phyloP scores from a whole-genome alignment of 1,140 invertebrate species.

The Drosophila carrolli region DNA sequence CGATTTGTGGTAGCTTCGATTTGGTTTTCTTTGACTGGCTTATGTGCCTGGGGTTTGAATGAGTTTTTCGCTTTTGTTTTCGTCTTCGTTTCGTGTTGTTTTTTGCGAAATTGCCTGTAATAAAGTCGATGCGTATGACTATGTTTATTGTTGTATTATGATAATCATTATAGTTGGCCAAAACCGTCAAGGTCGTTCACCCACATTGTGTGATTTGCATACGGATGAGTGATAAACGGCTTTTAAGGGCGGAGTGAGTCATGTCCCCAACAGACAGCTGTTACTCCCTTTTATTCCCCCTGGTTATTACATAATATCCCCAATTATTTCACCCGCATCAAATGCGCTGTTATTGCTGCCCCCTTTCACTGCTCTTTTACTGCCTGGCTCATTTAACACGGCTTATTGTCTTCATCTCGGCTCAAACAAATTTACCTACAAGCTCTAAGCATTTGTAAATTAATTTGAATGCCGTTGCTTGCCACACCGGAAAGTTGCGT shows the following conservation, averaged over 20 bases:
- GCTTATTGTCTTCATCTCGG: conserved; percentile 51
- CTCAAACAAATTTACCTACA: conserved; percentile 30
- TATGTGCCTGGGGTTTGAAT: conserved; percentile 27
- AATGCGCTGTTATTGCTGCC: conserved; percentile 19
- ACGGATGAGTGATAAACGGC: conserved; percentile 1
- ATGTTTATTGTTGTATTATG: conserved; percentile 38
- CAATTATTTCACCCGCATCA: conserved; percentile 58
- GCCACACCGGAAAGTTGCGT: conserved; percentile 32
- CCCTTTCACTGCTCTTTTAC: conserved; percentile 46
- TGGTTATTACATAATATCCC: conserved; percentile 34
- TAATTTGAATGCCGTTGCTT: conserved; percentile 44
- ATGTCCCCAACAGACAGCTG: conserved; percentile 23
- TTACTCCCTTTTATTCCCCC: conserved; percentile 1
- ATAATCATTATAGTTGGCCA: conserved; percentile 64
- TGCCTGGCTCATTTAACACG: conserved; percentile 43
- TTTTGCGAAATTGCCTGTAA: conserved; percentile 68
- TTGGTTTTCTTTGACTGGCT: conserved; percentile 25
- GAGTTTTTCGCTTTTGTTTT: conserved; percentile 55
- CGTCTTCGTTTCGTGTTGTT: conserved; percentile 37
- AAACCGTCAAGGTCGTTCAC: conserved; percentile 73
- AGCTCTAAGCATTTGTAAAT: conserved; percentile 41
- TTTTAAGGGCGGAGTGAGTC: conserved; percentile 21
- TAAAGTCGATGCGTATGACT: conserved; percentile 42
- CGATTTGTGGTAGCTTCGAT: conserved; percentile 53
- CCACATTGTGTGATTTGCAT: conserved; percentile 66